Percentiles rank a stretch among this genome's conserved stretches.
Evolutionary conservation across 2,888 invertebrate species (phyloP).

Genomic region (Halictus quadricinctus): DNA sequence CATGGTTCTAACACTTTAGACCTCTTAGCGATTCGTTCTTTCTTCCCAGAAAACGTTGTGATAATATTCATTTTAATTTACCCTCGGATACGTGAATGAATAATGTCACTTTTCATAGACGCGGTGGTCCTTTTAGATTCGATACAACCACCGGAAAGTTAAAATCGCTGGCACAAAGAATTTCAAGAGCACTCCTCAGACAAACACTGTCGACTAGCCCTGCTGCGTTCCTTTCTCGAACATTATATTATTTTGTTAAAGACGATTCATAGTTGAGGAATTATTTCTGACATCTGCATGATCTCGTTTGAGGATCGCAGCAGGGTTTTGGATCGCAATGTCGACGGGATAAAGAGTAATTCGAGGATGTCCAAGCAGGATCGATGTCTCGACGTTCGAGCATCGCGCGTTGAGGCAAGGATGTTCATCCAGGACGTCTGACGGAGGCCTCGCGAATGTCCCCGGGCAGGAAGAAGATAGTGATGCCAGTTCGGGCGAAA

Average conservation of each 20-base stretch:
- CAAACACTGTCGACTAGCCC: neutral
- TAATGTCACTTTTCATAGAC: no score
- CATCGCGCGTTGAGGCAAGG: neutral
- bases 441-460: neutral
- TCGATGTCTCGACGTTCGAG: conserved; percentile 49
- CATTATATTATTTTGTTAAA: neutral
- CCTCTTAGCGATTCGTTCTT: neutral
- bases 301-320: neutral
- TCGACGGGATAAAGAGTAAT: neutral
- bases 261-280: neutral
- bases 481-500: conserved; percentile 23
- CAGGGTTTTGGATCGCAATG: neutral
- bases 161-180: no score
- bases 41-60: neutral
- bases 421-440: conserved; percentile 4
- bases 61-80: no score
- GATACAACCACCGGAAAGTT: no score
- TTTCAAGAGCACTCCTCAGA: neutral
- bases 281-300: neutral
- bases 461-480: neutral
- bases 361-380: neutral
- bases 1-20: neutral
- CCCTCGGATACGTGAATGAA: no score
- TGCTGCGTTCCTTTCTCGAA: neutral
- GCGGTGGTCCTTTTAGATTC: no score